phyloP scores from a whole-genome alignment of 2,113 vertebrate genomes.

The Nematolebias whitei region DNA sequence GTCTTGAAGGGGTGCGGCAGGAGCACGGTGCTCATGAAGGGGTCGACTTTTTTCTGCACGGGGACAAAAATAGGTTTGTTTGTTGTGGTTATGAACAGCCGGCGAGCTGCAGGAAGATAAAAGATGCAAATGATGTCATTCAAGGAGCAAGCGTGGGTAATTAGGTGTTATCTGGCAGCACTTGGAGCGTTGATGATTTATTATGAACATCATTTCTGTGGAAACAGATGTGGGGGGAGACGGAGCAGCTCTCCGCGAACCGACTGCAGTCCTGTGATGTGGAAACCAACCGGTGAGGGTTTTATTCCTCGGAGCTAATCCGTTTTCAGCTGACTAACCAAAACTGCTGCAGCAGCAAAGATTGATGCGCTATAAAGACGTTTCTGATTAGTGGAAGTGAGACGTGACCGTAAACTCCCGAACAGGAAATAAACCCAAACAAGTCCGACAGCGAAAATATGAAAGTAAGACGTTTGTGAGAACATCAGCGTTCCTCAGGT shows the following conservation, averaged over 20 bases:
- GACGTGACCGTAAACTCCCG: not conserved
- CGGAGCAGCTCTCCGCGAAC: conserved; percentile 3
- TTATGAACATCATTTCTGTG: conserved; percentile 27
- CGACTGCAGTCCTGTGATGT: conserved; percentile 6
- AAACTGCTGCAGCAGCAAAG: not conserved
- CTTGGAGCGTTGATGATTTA: conserved; percentile 14
- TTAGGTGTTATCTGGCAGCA: not conserved
- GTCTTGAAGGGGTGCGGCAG: conserved; percentile 83
- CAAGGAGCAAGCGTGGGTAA: not conserved
- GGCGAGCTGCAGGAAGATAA: not conserved
- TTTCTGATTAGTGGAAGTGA: conserved; percentile 1
- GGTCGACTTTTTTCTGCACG: conserved; percentile 87
- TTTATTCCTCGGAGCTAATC: not conserved
- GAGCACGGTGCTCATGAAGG: conserved; percentile 82
- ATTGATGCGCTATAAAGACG: not conserved
- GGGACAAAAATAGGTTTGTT: conserved; percentile 1
- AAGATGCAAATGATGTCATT: not conserved
- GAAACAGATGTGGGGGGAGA: not conserved
- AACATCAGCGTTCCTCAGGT: not conserved
- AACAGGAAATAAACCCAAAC: not conserved
- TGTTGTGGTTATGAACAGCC: not conserved
- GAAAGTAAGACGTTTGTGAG: too few species aligned
- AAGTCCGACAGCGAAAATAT: too few species aligned
- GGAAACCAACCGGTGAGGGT: conserved; percentile 8
- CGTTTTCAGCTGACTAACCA: conserved; percentile 8